Evolutionary conservation across 2,113 vertebrate species (phyloP).

Genomic region (Notarius quadriscutis): DNA sequence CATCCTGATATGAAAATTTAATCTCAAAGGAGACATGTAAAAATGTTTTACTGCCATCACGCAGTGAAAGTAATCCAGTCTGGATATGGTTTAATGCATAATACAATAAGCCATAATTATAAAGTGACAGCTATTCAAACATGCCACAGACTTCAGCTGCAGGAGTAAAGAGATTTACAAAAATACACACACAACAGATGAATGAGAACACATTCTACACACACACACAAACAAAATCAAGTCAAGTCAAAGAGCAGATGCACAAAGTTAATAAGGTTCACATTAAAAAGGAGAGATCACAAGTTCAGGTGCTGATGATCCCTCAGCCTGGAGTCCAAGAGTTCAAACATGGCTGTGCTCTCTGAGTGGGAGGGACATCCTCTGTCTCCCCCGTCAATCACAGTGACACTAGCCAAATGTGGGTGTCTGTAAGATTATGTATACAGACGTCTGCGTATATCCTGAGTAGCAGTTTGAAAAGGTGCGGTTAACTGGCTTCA

Average conservation of each 20-base stretch:
- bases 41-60: neutral
- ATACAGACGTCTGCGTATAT: neutral
- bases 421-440: neutral
- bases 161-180: neutral
- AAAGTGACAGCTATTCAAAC: slow-evolving; percentile 33
- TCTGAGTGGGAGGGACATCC: neutral
- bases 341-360: neutral
- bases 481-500: neutral
- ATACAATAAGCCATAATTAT: slow-evolving; percentile 31
- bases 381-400: neutral
- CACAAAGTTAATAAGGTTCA: neutral
- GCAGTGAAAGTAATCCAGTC: neutral
- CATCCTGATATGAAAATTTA: neutral
- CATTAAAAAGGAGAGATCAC: neutral
- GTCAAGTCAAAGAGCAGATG: neutral
- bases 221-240: neutral
- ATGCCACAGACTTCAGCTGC: neutral
- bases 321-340: neutral
- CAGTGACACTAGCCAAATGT: neutral
- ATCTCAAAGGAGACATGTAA: neutral
- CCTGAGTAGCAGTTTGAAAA: neutral
- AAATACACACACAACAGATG: neutral
- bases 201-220: neutral
- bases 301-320: neutral
- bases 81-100: neutral